Evolutionary conservation across 2,888 invertebrate species (phyloP), one percentile per base, ranked within the genome.

Genomic region (Synergus itoensis): DNA sequence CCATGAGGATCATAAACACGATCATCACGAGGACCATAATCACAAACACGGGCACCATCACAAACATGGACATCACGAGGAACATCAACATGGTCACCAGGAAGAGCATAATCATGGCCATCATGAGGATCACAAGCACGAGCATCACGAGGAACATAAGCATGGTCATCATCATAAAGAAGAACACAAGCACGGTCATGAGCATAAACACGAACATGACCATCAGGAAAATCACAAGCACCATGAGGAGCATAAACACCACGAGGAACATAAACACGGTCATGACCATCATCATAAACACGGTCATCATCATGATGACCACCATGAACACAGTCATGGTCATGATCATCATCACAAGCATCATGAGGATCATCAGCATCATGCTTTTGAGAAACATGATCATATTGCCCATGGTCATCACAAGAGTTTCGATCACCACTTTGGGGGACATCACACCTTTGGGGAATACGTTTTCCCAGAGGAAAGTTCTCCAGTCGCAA

Each of bases 211-310:
- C n/a, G 85, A 89, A 53, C 16, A 48, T 48, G 4, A 48, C 0
- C 87, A 89, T 8, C 88, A 90, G 45, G 87, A 90, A 40, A 87
- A 85, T 1, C 87, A 89, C 65, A 85, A 88, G 21, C 90, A 89
- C 36, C 86, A 87, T 0, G 88, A 90, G 9, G 85, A 86, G 0
- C 89, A 90, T 28, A 85, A 86, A 0, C 90, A 91, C 69, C 81
- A 69, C 62, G 81, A 60, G 48, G 79, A 73, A 77, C 85, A 80
- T 75, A 84, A 78, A 45, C 84, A 79, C 77, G 82, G 86, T 9
- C 84, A 88, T 40, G 79, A 87, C 0, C 88, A 89, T 75, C 16
- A 4, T 16, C 14, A 45, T 14, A 3, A 45, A 4, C 14, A 45
- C 45, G 85, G 86, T 43, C 87, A 45, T 12, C 21, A 67, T 21